A percentile compares a stretch with the other conserved stretches of the same genome.
phyloP scores from a whole-genome alignment of 2,113 vertebrate species.

The Notechis scutatus region DNA sequence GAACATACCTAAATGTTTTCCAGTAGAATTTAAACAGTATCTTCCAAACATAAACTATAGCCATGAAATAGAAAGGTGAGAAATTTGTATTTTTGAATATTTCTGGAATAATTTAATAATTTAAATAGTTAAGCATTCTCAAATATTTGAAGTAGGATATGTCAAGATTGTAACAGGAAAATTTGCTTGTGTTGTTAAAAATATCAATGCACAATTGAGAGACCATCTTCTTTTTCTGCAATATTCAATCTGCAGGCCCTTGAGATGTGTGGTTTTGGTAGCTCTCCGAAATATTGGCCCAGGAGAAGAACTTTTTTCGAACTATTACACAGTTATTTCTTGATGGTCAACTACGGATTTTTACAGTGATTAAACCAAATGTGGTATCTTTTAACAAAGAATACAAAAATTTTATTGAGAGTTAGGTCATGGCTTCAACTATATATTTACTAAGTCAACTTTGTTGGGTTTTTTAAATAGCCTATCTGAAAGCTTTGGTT shows the following conservation, averaged over 20 bases:
- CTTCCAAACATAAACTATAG: constrained; percentile 88
- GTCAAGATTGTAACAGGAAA: neutral
- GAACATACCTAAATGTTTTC: constrained; percentile 83
- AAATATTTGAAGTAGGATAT: neutral
- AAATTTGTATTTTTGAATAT: neutral
- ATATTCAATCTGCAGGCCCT: constrained; percentile 62
- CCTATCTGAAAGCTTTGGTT: neutral
- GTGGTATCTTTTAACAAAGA: neutral
- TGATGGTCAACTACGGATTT: constrained; percentile 52
- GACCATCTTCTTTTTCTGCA: neutral
- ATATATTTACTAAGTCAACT: neutral
- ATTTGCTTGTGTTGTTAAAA: neutral
- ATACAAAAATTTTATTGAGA: neutral
- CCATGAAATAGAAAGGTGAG: constrained; percentile 71
- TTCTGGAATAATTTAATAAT: neutral
- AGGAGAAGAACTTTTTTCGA: constrained; percentile 93
- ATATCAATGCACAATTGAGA: neutral
- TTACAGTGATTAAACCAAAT: constrained; percentile 5
- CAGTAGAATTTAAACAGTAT: constrained; percentile 83
- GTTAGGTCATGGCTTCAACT: neutral
- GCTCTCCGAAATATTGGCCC: constrained; percentile 79
- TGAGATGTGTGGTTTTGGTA: constrained; percentile 86
- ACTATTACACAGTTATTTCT: constrained; percentile 89
- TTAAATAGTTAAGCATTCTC: neutral
- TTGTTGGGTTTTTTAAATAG: neutral